Percentiles rank a stretch among this genome's conserved stretches.
These are phyloP conservation scores for Gastrophryne carolinensis DNA, from an alignment of 2,797 vertebrate genomes.

Conservation along the genomic window DNA sequence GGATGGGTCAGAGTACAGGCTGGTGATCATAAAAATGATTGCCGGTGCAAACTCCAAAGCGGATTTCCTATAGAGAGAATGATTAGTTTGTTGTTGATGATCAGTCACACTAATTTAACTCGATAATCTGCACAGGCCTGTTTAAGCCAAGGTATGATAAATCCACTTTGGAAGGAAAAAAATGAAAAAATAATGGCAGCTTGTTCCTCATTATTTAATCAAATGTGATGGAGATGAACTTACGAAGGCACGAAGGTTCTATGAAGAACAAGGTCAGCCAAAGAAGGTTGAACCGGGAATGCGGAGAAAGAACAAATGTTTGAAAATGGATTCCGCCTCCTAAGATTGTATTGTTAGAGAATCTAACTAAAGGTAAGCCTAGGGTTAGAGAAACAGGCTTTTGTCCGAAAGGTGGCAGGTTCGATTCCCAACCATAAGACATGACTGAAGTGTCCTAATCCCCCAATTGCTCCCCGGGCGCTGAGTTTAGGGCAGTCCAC, in stretches of 20 bases:
- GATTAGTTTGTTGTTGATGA: conserved; percentile 51
- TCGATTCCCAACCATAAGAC: too few relatives aligned
- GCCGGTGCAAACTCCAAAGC: conserved; percentile 29
- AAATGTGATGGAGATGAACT: neutral
- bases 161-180: conserved; percentile 29
- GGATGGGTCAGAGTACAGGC: conserved; percentile 15
- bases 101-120: conserved; percentile 45
- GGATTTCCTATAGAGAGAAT: conserved; percentile 35
- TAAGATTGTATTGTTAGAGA: too few relatives aligned
- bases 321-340: neutral
- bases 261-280: conserved; percentile 1
- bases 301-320: neutral
- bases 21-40: conserved; percentile 44
- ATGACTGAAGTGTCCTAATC: too few relatives aligned
- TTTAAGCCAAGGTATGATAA: conserved; percentile 26
- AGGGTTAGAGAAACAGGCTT: too few relatives aligned
- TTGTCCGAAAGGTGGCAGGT: too few relatives aligned
- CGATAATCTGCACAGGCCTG: conserved; percentile 21
- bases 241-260: neutral
- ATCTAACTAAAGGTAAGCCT: too few relatives aligned
- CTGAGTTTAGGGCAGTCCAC: too few relatives aligned
- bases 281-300: neutral
- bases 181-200: conserved; percentile 37
- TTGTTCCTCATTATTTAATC: conserved; percentile 20
- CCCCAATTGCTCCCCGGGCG: too few relatives aligned